These are phyloP conservation scores for Clarias gariepinus DNA, from an alignment of 2,113 vertebrate species.

Conservation along the genomic window DNA sequence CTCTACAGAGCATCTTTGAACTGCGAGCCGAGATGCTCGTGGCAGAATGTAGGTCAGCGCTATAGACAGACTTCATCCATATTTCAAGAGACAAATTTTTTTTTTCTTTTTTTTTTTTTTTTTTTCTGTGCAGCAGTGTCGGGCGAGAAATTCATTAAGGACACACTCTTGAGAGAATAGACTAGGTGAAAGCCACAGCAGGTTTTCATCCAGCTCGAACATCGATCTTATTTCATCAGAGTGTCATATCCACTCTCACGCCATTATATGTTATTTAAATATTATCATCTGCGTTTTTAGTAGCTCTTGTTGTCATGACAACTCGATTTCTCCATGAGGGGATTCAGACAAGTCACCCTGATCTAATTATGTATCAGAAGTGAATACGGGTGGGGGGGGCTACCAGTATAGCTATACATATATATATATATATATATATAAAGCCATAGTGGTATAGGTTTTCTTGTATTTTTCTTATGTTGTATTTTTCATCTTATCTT, in stretches of 20 bases:
- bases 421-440: too few species aligned
- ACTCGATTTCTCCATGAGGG: too few species aligned
- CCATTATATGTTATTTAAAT: not conserved
- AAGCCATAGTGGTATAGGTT: too few species aligned
- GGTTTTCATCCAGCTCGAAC: not conserved
- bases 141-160: not conserved
- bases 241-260: not conserved
- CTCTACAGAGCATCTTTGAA: not conserved
- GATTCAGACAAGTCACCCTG: too few species aligned
- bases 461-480: too few species aligned
- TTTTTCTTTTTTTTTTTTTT: too few species aligned
- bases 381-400: too few species aligned
- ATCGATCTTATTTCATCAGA: not conserved
- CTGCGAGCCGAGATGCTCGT: not conserved
- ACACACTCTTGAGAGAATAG: not conserved
- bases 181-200: not conserved
- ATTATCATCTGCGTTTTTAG: not conserved
- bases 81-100: constrained; percentile 22
- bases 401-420: too few species aligned
- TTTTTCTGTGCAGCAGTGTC: not conserved
- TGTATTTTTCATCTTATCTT: too few species aligned
- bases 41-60: constrained; percentile 45
- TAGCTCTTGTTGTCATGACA: not conserved
- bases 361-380: too few species aligned
- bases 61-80: constrained; percentile 43